A percentile compares a stretch with the other conserved stretches of the same genome.
These are phyloP conservation scores for Plutomurus gul DNA, from an alignment of 1,140 invertebrate genomes.

Conservation along the genomic window DNA sequence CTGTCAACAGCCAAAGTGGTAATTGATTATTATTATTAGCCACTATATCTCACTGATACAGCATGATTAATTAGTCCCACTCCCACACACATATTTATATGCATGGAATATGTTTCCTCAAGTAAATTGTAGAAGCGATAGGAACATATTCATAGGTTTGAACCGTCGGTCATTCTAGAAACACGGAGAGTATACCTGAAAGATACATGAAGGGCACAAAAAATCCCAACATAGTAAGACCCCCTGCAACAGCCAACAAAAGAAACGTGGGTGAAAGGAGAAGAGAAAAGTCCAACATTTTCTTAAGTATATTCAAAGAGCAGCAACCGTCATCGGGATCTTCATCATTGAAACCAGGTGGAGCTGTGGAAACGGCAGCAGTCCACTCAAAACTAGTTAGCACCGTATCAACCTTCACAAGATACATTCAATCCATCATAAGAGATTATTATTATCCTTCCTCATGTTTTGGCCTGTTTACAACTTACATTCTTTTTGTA, in stretches of 20 bases:
- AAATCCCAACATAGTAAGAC: conserved; percentile 93
- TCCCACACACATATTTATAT: too few relatives aligned
- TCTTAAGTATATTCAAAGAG: conserved; percentile 75
- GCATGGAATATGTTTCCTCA: too few relatives aligned
- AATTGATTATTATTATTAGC: too few relatives aligned
- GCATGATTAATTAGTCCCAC: too few relatives aligned
- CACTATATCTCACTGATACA: too few relatives aligned
- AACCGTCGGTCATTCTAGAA: too few relatives aligned
- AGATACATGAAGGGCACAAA: conserved; percentile 93
- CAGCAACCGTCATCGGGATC: conserved; percentile 66
- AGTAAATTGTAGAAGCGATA: too few relatives aligned
- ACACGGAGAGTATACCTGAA: too few relatives aligned
- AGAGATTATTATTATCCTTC: too few relatives aligned
- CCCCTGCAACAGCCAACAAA: conserved; percentile 81
- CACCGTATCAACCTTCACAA: not conserved
- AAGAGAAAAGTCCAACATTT: conserved; percentile 84
- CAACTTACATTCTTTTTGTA: conserved; percentile 73
- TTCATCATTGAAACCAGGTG: conserved; percentile 72
- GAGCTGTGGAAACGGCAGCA: conserved; percentile 73
- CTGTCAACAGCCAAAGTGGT: not conserved
- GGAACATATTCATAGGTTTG: too few relatives aligned
- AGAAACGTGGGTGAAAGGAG: conserved; percentile 86
- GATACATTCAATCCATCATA: too few relatives aligned
- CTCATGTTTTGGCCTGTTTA: conserved; percentile 13
- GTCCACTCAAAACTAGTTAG: conserved; percentile 40